These are phyloP conservation scores for Maccullochella peelii DNA, from an alignment of 2,113 vertebrate species.

Conservation along the genomic window DNA sequence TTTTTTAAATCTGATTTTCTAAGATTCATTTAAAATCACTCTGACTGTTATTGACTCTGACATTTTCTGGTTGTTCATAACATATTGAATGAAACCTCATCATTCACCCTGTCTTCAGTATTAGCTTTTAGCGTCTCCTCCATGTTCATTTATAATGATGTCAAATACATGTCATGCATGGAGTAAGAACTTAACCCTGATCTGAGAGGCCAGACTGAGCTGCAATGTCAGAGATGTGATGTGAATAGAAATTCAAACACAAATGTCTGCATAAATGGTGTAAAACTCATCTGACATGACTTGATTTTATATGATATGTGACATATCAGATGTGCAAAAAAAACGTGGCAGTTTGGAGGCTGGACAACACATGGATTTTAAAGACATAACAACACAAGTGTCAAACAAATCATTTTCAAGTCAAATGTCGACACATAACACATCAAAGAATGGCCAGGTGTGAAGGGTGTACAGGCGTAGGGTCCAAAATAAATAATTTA, in stretches of 20 bases:
- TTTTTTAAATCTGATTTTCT: neutral
- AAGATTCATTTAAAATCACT: neutral
- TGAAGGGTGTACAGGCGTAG: neutral
- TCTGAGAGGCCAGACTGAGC: slow-evolving; percentile 7
- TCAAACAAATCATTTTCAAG: neutral
- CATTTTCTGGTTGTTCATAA: neutral
- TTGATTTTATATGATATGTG: neutral
- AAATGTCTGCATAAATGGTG: neutral
- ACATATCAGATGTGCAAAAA: neutral
- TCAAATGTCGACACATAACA: neutral
- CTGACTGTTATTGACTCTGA: no score
- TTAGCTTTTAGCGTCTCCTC: neutral
- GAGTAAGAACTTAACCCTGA: neutral
- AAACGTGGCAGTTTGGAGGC: neutral
- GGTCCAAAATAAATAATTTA: neutral
- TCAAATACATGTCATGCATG: neutral
- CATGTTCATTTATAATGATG: neutral
- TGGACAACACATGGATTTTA: neutral
- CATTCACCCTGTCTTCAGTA: neutral
- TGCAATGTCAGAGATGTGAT: neutral
- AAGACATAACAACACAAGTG: neutral
- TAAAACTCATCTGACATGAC: neutral
- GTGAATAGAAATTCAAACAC: neutral
- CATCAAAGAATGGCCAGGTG: neutral
- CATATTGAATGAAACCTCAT: neutral